Base-by-base conservation (phyloP, 2,113 vertebrate genomes). In the Theropithecus gelada region DNA sequence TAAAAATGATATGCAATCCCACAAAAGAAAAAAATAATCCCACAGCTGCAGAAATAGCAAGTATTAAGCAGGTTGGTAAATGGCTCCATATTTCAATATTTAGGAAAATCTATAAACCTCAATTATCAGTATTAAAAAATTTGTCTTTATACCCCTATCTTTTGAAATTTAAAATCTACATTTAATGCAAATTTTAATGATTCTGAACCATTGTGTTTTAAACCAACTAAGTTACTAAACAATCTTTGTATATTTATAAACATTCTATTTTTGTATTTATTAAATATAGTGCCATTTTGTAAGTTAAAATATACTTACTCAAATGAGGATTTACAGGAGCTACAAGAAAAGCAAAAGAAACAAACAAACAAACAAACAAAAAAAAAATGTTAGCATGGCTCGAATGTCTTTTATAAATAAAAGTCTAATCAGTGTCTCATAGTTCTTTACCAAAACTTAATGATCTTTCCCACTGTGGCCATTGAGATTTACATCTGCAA, bases 301-400 rank as follows among this genome's bases (percentile, higher is more conserved):
- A 61, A 91, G 61, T 64, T 16, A 95, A 98, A 83, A 93, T 79
- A 96, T 98, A 99, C 99, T 99, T 98, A 99, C 99, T 98, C 83
- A 99, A 98, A 76, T 99, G 99, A 75, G 99, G 99, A 95, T 99
- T 99, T 94, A 99, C 98, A 23, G 99, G 99, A 98, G 99, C 99
- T 99, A 92, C 3, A 98, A 98, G 90, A 96, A 35, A 98, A 84
- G 96, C 27, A 27, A 97, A 81, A 35, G 27, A 43, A 94, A 93
- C 32, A 61, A 78, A 78, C 30, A 73, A 43, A 73, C 68, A 70
- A 70, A 45, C 45, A 45, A 45, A 45, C 43, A 45, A 45, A 50
- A 78, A 92, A 38, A n/a, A 1, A 55, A 55, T 87, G 91, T 99
- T 85, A 99, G 64, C 38, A 73, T 55, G 17, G 22, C 9, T 96